These are phyloP conservation scores for Scophthalmus maximus DNA, from an alignment of 2,113 vertebrate species.

Conservation along the genomic window DNA sequence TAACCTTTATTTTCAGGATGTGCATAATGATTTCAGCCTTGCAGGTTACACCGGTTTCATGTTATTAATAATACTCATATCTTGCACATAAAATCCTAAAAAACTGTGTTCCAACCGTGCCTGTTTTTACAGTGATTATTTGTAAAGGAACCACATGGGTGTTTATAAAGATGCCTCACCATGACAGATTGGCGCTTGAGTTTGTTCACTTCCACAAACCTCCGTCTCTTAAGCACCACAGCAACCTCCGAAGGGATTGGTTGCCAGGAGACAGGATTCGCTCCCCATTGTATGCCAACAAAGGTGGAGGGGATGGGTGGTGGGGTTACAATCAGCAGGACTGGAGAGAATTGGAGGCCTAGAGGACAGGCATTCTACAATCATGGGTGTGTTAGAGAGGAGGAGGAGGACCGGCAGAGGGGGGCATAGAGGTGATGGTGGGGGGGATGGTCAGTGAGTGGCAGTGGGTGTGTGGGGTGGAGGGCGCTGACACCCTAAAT, in stretches of 20 bases:
- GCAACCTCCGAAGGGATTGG: slow-evolving; percentile 77
- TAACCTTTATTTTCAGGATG: slow-evolving; percentile 1
- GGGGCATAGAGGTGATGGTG: not conserved
- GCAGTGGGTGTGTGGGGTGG: slow-evolving; percentile 43
- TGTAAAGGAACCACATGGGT: not conserved
- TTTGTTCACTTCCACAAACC: slow-evolving; percentile 33
- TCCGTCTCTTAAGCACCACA: slow-evolving; percentile 67
- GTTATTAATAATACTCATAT: not conserved
- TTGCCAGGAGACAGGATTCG: slow-evolving; percentile 86
- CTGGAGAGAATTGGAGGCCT: slow-evolving; percentile 62
- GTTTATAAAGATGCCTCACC: not conserved
- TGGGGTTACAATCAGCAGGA: slow-evolving; percentile 73
- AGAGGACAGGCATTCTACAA: slow-evolving; percentile 53
- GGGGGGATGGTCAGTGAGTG: slow-evolving; percentile 29
- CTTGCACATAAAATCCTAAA: not conserved
- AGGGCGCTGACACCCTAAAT: slow-evolving; percentile 62
- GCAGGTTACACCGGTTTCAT: not conserved
- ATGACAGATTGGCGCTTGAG: slow-evolving; percentile 7
- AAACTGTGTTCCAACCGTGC: not conserved
- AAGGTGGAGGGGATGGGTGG: slow-evolving; percentile 63
- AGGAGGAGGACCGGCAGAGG: slow-evolving; percentile 22
- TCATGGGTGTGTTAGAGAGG: slow-evolving; percentile 55
- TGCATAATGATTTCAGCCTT: not conserved
- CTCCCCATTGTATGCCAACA: slow-evolving; percentile 80
- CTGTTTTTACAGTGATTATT: not conserved